Conservation (phyloP, 1,140 invertebrate genomes). For the Armadillidium nasatum region DNA sequence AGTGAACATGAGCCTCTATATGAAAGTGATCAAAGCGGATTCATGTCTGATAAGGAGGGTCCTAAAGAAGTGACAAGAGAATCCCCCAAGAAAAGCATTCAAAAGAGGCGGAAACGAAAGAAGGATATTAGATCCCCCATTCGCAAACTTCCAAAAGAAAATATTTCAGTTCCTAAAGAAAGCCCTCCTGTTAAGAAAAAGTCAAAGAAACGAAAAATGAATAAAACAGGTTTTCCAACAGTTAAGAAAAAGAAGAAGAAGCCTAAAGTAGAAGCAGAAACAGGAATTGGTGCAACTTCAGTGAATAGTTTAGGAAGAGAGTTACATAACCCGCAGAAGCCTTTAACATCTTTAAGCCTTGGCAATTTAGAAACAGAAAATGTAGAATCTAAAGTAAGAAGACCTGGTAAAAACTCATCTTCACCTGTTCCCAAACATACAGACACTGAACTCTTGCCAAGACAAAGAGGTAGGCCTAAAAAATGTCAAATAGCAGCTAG, state of each 20-base stretch:
- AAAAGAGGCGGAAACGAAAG: slow-evolving; percentile 55
- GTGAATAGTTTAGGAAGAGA: not conserved
- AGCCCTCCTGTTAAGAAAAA: slow-evolving; percentile 40
- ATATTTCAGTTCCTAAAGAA: slow-evolving; percentile 31
- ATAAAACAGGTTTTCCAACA: slow-evolving; percentile 79
- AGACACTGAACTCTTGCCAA: not conserved
- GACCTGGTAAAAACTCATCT: too few relatives aligned
- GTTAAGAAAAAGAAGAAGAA: slow-evolving; percentile 74
- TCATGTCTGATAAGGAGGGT: slow-evolving; percentile 45
- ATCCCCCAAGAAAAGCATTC: slow-evolving; percentile 27
- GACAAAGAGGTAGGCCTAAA: not conserved
- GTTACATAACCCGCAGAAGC: too few relatives aligned
- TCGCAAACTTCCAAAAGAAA: slow-evolving; percentile 38
- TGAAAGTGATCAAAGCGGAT: slow-evolving; percentile 44
- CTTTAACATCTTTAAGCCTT: too few relatives aligned
- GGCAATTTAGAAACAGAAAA: too few relatives aligned
- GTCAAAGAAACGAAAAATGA: slow-evolving; percentile 66
- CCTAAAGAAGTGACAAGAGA: slow-evolving; percentile 38
- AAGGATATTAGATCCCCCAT: slow-evolving; percentile 50
- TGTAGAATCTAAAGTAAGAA: too few relatives aligned
- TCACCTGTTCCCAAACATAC: too few relatives aligned
- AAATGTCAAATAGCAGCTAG: not conserved
- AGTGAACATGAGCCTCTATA: slow-evolving; percentile 43
- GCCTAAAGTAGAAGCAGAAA: slow-evolving; percentile 19
- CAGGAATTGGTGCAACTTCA: slow-evolving; percentile 9